Evolutionary conservation across 1,140 invertebrate genomes (phyloP), one percentile per base, ranked within the genome.

Genomic region (Pogonomyrmex californicus): DNA sequence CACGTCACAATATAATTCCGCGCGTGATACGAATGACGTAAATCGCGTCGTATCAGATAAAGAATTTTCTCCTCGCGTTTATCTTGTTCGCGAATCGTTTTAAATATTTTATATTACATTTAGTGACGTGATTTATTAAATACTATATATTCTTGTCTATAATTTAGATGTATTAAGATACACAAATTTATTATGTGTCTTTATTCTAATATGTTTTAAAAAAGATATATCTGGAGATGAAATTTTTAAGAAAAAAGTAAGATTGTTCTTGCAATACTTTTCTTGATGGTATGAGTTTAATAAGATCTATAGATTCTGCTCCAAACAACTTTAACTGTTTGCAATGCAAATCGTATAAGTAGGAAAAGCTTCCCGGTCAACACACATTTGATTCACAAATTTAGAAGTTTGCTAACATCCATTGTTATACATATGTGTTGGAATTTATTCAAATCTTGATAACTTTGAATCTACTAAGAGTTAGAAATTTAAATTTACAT

Each of bases 301-400:
- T 60, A 75, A 83, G 51, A 75, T 75, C 30, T 38, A 36, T 30
- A 44, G 7, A 68, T 81, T 70, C 12, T 6, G 17, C 41, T 75
- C 30, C 17, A 23, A 60, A 75, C 41, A 83, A 83, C 41, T 81
- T 81, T 14, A 49, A 83, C 51, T 30, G 38, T 44, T 78, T 63
- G 60, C 82, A 78, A 85, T 85, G 73, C 60, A 85, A 51, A 78
- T 85, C 23, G 73, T 51, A 33, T 54, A 65, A 78, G 49, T 78
- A 56, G 23, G 23, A 17, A 14, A 66, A 85, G 60, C 62, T 54
- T 78, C 38, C 60, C n/a, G 51, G 47, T 78, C 82, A 58, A 85
- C 44, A 49, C 38, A 54, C 58, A 85, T 85, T 78, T 85, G 75
- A 85, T 85, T 78, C 7, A 85, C 82, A 85, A 78, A 85, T 78